Conservation (phyloP, 1,140 invertebrate genomes). For the Hyles vespertilio region DNA sequence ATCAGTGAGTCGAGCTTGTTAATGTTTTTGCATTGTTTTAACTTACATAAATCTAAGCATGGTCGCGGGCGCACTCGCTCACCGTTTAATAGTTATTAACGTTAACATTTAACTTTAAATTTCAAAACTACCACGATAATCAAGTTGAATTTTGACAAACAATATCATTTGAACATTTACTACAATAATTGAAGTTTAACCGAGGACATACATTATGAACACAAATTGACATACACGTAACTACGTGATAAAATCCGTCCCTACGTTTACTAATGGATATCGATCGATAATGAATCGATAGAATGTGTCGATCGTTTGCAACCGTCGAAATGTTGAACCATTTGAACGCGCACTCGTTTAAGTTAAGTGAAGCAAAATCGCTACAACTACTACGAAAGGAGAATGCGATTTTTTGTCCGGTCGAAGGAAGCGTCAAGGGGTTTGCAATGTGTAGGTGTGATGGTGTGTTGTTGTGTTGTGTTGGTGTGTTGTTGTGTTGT, state of each 20-base stretch:
- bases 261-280: slow-evolving; percentile 15
- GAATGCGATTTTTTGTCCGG: slow-evolving; percentile 8
- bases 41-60: background rate
- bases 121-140: too few species aligned
- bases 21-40: slow-evolving; percentile 4
- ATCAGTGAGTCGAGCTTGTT: background rate
- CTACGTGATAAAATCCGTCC: slow-evolving; percentile 5
- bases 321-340: slow-evolving; percentile 5
- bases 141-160: too few species aligned
- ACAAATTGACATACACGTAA: slow-evolving; percentile 3
- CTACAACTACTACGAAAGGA: slow-evolving; percentile 10
- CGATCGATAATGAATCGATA: slow-evolving; percentile 19
- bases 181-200: too few species aligned
- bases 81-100: too few species aligned
- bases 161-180: too few species aligned
- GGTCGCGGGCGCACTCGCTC: too few species aligned
- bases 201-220: slow-evolving; percentile 1
- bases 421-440: background rate
- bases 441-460: background rate
- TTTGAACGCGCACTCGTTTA: slow-evolving; percentile 18
- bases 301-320: slow-evolving; percentile 16
- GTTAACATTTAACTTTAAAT: too few species aligned
- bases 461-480: background rate
- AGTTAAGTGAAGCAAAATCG: slow-evolving; percentile 14
- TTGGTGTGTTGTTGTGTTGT: background rate